Percentiles rank a stretch among this genome's conserved stretches.
These are phyloP conservation scores for Melanogrammus aeglefinus DNA, from an alignment of 2,797 vertebrate species.

Conservation along the genomic window DNA sequence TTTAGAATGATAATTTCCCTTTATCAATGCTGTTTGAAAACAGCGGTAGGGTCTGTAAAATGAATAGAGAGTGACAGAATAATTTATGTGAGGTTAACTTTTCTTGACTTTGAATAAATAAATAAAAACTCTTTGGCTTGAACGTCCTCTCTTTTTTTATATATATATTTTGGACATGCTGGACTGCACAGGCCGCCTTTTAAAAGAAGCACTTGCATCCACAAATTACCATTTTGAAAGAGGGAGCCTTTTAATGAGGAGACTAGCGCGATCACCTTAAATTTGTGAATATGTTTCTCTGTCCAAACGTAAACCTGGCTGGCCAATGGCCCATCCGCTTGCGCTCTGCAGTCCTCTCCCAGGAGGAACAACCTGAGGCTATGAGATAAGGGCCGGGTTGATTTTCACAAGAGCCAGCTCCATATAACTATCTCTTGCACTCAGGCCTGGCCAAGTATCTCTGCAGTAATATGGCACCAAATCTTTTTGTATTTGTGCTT, in stretches of 20 bases:
- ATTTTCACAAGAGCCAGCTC: constrained; percentile 37
- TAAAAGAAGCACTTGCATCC: not conserved
- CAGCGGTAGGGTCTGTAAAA: not conserved
- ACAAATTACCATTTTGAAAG: constrained; percentile 14
- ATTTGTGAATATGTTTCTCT: constrained; percentile 35
- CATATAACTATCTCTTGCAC: constrained; percentile 31
- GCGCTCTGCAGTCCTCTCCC: constrained; percentile 29
- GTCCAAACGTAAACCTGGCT: constrained; percentile 15
- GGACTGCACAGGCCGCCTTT: constrained; percentile 5
- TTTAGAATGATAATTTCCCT: too few species aligned
- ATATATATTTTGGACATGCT: not conserved
- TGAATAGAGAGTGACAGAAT: not conserved
- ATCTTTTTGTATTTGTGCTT: not conserved
- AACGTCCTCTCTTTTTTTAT: not conserved
- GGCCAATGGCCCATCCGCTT: constrained; percentile 13
- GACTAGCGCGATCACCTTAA: constrained; percentile 50
- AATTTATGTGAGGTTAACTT: not conserved
- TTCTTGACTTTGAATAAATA: not conserved
- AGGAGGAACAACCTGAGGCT: constrained; percentile 46
- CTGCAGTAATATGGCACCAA: not conserved
- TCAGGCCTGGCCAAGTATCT: not conserved
- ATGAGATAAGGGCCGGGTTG: constrained; percentile 40
- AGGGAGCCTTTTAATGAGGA: constrained; percentile 22
- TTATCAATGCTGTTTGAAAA: too few species aligned
- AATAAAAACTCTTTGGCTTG: not conserved